Evolutionary conservation across 2,888 invertebrate genomes (phyloP), one percentile per base, ranked within the genome.

Genomic region (Mesochorus sp.): DNA sequence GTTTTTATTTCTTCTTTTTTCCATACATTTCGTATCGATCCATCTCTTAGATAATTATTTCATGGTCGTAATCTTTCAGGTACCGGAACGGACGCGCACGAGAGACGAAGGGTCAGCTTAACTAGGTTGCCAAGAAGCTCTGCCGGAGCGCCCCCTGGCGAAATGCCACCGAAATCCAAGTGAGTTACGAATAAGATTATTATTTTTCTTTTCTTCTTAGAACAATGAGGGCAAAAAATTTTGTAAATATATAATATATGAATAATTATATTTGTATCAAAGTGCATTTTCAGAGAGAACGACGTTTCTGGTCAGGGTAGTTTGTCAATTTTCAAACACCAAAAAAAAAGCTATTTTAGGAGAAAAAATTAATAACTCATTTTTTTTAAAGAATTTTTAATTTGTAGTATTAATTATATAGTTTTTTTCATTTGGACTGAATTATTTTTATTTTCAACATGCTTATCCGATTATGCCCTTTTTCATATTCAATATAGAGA

Each of bases 91-190:
- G 87, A 84, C 79, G 89, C 87, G 70, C 90, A 90, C 82, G 90
- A 91, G 85, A 86, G 80, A 76, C 88, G 91, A 84, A 86, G 91
- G 81, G 89, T 91, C 84, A 91, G 90, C 81, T 89, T 90, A 88
- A 66, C 64, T 6, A 88, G 91, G 82, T 87, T 91, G 78, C 88
- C 88, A 59, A 88, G 90, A 76, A 88, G 85, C 79, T 82, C 83
- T 37, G 81, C 84, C 51, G 83, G 87, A 62, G 83, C 87, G 62
- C 83, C 87, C 75, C 85, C 86, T 67, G 87, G 86, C 76, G 89
- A 90, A 81, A 87, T 89, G 86, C 88, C 87, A 82, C 85, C 88
- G 42, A 89, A 89, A 82, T 87, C 89, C 85, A 90, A 90, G 90
- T 91, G 89, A 90, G 90, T 90, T 88, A 81, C 84, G 47, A 17